Base-by-base conservation (phyloP, 2,888 invertebrate species). In the Ectemnius cavifrons region DNA sequence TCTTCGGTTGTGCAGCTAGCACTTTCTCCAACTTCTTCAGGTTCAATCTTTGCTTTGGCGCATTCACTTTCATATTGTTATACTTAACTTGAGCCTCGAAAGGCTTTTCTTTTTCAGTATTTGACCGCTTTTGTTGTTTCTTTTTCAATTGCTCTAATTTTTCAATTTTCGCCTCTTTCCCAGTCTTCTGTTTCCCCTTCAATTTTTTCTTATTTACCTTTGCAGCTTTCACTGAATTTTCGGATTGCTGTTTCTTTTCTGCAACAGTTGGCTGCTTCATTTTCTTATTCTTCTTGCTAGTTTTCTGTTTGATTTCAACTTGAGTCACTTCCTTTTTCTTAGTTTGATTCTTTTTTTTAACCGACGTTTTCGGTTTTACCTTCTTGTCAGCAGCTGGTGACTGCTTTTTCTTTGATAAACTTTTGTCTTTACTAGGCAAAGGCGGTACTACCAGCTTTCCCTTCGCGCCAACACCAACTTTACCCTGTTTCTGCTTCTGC, bases 21-120 rank as follows among this genome's bases (percentile, higher is more conserved):
- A 89, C 77, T 63, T 80, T 71, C 65, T 82, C 72, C 11, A 90
- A 66, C 72, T 67, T 85, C 56, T 85, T 81, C 2, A 89, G 37
- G 67, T 87, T 82, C 23, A 89, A 72, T 28, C 71, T 73, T 47
- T 62, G 18, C 76, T 71, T 78, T 81, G 84, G 70, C 72, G 64
- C 69, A 63, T 68, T 63, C 4, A 65, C 16, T 62, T 68, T 37
- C 2, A 63, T 11, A 8, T 59, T 23, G 2, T 47, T 20, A 16
- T 56, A 49, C 0, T 45, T 63, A 18, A 49, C 46, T 46, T 18
- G 0, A 0, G n/a, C 0, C 23, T 13, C 16, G 6, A 4, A 8
- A 18, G 8, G 13, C 61, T 57, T 59, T n/a, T 20, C 27, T 8
- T 61, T 45, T 8, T 45, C 57, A 45, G 18, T 18, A 16, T 68